A percentile compares a stretch with the other conserved stretches of the same genome.
Conservation (phyloP, 2,797 vertebrate genomes). For the Hyperoplus lanceolatus region DNA sequence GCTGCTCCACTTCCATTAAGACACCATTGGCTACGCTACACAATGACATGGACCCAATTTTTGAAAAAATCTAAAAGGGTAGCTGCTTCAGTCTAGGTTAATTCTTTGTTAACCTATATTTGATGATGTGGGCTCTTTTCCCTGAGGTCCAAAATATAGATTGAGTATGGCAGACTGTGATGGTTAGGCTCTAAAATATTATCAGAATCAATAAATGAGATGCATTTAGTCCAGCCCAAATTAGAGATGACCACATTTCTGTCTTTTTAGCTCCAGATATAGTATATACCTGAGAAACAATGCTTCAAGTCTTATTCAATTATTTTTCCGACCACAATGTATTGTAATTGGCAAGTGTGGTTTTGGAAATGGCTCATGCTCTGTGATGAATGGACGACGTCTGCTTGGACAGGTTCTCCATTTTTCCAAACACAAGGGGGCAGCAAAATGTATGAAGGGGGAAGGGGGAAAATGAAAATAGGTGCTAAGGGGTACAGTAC, state of each 20-base stretch:
- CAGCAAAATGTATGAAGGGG: slow-evolving; percentile 76
- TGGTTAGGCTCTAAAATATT: slow-evolving; percentile 20
- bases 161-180: slow-evolving; percentile 15
- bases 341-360: slow-evolving; percentile 65
- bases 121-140: slow-evolving; percentile 37
- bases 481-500: slow-evolving; percentile 99
- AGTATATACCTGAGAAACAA: slow-evolving; percentile 39
- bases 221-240: slow-evolving; percentile 49
- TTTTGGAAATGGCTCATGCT: slow-evolving; percentile 74
- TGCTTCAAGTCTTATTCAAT: slow-evolving; percentile 48
- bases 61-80: slow-evolving; percentile 56
- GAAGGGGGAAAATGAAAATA: slow-evolving; percentile 70
- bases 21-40: slow-evolving; percentile 58
- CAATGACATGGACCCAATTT: slow-evolving; percentile 64
- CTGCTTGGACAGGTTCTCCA: slow-evolving; percentile 59
- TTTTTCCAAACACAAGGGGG: slow-evolving; percentile 79
- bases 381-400: slow-evolving; percentile 70
- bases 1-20: slow-evolving; percentile 79
- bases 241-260: slow-evolving; percentile 32
- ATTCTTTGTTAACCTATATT: slow-evolving; percentile 65
- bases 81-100: slow-evolving; percentile 41
- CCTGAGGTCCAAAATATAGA: slow-evolving; percentile 46
- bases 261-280: slow-evolving; percentile 41
- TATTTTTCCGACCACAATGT: slow-evolving; percentile 60
- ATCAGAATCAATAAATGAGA: slow-evolving; percentile 44